phyloP scores from a whole-genome alignment of 2,888 invertebrate genomes.

The Metopia argyrocephala region DNA sequence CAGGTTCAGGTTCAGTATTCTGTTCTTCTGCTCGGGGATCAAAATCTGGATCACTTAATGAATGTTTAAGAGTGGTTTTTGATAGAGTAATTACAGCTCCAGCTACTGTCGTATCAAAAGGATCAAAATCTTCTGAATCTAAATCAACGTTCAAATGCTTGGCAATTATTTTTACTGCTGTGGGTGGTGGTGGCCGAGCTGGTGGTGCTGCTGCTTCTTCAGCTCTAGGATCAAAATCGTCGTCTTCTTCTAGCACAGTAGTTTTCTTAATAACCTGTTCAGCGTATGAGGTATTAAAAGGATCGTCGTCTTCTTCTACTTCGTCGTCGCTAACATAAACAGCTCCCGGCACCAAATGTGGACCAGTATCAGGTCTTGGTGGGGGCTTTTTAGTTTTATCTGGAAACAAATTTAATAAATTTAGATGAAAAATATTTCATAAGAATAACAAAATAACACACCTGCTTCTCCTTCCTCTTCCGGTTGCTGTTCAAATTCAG shows the following conservation, averaged over 20 bases:
- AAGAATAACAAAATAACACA: slow-evolving; percentile 8
- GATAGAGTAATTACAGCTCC: slow-evolving; percentile 85
- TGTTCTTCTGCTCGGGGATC: slow-evolving; percentile 85
- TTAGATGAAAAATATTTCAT: background rate
- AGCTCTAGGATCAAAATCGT: slow-evolving; percentile 83
- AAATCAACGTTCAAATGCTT: slow-evolving; percentile 68
- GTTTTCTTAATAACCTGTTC: slow-evolving; percentile 84
- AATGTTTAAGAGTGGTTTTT: slow-evolving; percentile 79
- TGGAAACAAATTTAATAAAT: slow-evolving; percentile 65
- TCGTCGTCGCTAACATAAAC: slow-evolving; percentile 79
- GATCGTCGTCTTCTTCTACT: slow-evolving; percentile 82
- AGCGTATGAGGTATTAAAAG: slow-evolving; percentile 91
- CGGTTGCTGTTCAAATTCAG: slow-evolving; percentile 82
- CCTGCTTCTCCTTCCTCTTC: slow-evolving; percentile 74
- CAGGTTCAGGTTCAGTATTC: slow-evolving; percentile 48
- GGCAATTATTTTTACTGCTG: slow-evolving; percentile 64
- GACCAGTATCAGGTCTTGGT: slow-evolving; percentile 73
- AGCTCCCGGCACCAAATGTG: slow-evolving; percentile 74
- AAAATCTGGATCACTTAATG: slow-evolving; percentile 88
- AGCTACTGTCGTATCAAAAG: slow-evolving; percentile 91
- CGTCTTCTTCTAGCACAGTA: slow-evolving; percentile 76
- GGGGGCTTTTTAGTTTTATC: slow-evolving; percentile 77
- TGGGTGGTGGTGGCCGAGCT: slow-evolving; percentile 64
- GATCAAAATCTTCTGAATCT: slow-evolving; percentile 83
- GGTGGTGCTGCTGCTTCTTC: slow-evolving; percentile 79